Evolutionary conservation across 2,888 invertebrate genomes (phyloP), one percentile per base, ranked within the genome.

Genomic region (Tachystola acroxantha): DNA sequence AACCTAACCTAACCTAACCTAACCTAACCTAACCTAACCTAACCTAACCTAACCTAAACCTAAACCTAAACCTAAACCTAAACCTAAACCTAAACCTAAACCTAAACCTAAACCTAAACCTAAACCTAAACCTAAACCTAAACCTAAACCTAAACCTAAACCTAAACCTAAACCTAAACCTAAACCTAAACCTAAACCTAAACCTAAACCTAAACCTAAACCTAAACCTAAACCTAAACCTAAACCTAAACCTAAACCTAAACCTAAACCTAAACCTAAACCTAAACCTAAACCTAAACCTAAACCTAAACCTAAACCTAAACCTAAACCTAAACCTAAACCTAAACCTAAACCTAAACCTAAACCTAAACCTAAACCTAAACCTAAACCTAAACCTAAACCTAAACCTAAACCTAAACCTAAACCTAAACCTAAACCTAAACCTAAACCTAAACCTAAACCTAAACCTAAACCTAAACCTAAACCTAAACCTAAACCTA

Each of bases 401-500:
- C 36, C 36, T 30, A 40, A 36, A 36, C 36, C 36, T 30, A 36
- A 36, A 30, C 36, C n/a, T n/a, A 30, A 36, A 36, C 36, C 36
- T 24, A 34, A 35, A 31, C 34, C 34, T 32, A 34, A 31, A 26
- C 34, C n/a, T n/a, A 39, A 43, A 40, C 28, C 20, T 20, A 9
- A 9, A 32, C 19, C 22, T 10, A 19, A 47, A 44, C 43, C 43
- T 40, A 45, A 47, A 40, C 43, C 42, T 37, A 45, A 45, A 36
- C 20, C 31, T 10, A 9, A 32, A 22, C 22, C 20, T 32, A 44
- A 47, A 47, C 42, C 43, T 42, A 36, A 45, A 45, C 44, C 43
- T 39, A 44, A 47, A 42, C 45, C n/a, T n/a, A 43, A 45, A 46
- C 43, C 46, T 40, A 38, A 47, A 47, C 46, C 46, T 42, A 47